Base-by-base conservation (phyloP, 2,113 vertebrate genomes). In the Thermophis baileyi region DNA sequence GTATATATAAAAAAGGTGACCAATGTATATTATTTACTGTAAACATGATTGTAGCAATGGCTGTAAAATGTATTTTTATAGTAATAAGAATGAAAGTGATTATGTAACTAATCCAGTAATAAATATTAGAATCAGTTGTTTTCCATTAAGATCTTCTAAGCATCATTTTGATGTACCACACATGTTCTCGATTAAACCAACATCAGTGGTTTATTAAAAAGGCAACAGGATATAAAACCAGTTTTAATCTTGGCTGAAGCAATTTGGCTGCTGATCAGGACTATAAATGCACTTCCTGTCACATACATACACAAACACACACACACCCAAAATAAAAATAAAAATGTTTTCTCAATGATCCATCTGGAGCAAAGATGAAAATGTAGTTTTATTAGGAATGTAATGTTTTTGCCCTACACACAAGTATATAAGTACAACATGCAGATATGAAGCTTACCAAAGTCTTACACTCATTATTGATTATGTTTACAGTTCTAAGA, bases 161-260 rank as follows among this genome's bases (percentile, higher is more conserved):
- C 7, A 57, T 53, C 16, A n/a, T 53, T 51, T 27, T 90, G 85
- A 74, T 86, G 63, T 12, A 24, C 11, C 24, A 51, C 89, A n/a
- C 2, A 87, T 89, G 86, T 20, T 90, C 86, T 91, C 16, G 50
- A 89, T 93, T 90, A 93, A 69, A 35, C 27, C 60, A 88, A 44
- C 63, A 93, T 22, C 44, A 89, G 30, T 60, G 89, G 69, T 91
- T 91, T 90, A 89, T 24, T 46, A 27, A 35, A 46, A 91, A 49
- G 16, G 69, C 12, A 60, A 51, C 87, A 89, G 57, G n/a, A n/a
- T 63, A 49, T 91, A 85, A 63, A 91, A 63, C 46, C 63, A 89
- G 11, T 89, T 91, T 63, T 46, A 91, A 63, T 49, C 49, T 89
- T 91, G 90, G 90, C 47, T 53, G 60, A 91, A 93, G 27, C 44